These are phyloP conservation scores for Lichenostomus cassidix DNA, from an alignment of 2,113 vertebrate genomes.

Conservation along the genomic window DNA sequence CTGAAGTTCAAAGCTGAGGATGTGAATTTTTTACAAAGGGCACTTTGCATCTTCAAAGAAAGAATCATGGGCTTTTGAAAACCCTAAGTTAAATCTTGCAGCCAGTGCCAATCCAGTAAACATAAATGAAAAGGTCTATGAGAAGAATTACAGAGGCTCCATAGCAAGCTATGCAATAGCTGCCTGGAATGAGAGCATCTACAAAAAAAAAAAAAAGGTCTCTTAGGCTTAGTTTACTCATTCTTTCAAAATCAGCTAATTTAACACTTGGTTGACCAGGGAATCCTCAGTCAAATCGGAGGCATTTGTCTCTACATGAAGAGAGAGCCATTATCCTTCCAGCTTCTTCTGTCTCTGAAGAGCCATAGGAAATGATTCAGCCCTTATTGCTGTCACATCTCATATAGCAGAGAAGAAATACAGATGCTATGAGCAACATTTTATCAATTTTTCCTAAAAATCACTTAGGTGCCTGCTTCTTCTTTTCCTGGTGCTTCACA, in stretches of 20 bases:
- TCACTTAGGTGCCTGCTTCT: neutral
- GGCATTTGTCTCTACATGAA: neutral
- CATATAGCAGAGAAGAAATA: neutral
- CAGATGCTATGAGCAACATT: fast-evolving
- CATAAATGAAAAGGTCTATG: neutral
- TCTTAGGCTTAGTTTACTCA: neutral
- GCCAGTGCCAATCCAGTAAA: neutral
- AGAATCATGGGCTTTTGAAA: neutral
- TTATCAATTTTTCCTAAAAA: neutral
- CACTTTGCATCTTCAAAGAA: neutral
- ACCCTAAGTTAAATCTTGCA: neutral
- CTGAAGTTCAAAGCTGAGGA: slow-evolving; percentile 11
- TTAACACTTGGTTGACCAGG: neutral
- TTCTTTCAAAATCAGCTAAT: neutral
- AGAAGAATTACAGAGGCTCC: neutral
- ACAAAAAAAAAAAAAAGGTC: neutral
- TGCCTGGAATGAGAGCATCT: neutral
- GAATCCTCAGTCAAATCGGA: neutral
- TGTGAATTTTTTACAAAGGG: slow-evolving; percentile 20
- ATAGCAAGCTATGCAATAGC: neutral
- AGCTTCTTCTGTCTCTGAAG: neutral
- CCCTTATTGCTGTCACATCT: neutral
- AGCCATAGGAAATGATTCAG: neutral
- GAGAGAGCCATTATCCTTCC: neutral
- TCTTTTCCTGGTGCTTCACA: neutral